phyloP scores from a whole-genome alignment of 2,888 invertebrate species.

The Philereme transversata region DNA sequence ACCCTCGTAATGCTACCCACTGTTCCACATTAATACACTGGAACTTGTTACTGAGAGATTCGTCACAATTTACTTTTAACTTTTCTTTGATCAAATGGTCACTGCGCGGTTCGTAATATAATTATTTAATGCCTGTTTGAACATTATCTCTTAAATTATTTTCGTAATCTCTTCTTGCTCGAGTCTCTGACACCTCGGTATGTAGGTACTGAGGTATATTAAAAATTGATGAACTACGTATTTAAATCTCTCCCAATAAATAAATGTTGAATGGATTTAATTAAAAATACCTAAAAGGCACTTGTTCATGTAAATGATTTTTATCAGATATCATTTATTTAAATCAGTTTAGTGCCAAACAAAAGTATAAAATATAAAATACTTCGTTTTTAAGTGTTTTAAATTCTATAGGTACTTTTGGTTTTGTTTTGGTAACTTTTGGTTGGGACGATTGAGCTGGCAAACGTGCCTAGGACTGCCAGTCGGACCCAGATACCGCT shows the following conservation, averaged over 20 bases:
- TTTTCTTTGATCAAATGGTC: not conserved
- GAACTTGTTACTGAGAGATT: not conserved
- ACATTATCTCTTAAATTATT: not conserved
- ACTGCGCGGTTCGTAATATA: not conserved
- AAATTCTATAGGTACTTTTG: too few species aligned
- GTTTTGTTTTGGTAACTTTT: too few species aligned
- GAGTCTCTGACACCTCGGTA: too few species aligned
- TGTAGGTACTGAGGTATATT: not conserved
- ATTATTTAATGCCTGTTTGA: not conserved
- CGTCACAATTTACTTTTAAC: not conserved
- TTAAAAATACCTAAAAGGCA: constrained; percentile 19
- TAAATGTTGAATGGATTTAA: constrained; percentile 23
- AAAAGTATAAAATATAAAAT: too few species aligned
- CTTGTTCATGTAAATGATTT: too few species aligned
- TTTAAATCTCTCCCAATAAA: constrained; percentile 9
- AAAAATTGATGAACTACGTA: too few species aligned
- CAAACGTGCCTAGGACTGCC: too few species aligned
- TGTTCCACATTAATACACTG: constrained; percentile 1
- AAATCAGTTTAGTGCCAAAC: too few species aligned
- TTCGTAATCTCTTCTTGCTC: not conserved
- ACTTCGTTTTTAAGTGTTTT: too few species aligned
- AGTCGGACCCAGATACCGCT: too few species aligned
- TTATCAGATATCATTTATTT: too few species aligned
- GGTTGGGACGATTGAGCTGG: too few species aligned
- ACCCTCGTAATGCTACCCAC: constrained; percentile 2